Conservation (phyloP, 2,797 vertebrate genomes). For the Artibeus lituratus region DNA sequence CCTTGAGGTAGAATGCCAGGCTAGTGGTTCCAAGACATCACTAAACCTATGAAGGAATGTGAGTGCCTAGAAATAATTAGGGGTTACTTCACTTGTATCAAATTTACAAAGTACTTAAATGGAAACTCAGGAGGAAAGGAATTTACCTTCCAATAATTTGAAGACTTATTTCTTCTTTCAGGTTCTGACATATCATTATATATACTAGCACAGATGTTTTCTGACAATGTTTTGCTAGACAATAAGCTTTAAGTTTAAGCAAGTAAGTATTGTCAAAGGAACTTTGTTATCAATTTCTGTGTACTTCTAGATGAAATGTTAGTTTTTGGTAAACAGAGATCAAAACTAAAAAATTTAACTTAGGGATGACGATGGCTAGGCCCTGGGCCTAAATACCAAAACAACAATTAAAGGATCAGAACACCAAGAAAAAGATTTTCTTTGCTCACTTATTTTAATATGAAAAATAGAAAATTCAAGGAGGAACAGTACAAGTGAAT, state of each 20-base stretch:
- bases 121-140: background rate
- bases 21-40: background rate
- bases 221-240: slow-evolving; percentile 8
- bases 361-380: slow-evolving; percentile 1
- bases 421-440: background rate
- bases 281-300: background rate
- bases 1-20: background rate
- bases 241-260: background rate
- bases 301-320: background rate
- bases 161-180: background rate
- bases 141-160: background rate
- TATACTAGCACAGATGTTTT: background rate
- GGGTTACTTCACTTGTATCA: background rate
- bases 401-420: background rate
- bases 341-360: background rate
- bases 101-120: background rate
- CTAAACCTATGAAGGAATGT: background rate
- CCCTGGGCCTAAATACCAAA: background rate
- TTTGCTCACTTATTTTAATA: background rate
- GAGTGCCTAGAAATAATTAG: background rate
- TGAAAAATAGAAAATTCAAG: background rate
- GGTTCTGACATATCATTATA: background rate
- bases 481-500: background rate
- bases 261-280: slow-evolving; percentile 4
- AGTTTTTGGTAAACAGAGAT: background rate